Conservation (phyloP, 92 coral and sea anemone species). For the Virgularia gustaviana region DNA sequence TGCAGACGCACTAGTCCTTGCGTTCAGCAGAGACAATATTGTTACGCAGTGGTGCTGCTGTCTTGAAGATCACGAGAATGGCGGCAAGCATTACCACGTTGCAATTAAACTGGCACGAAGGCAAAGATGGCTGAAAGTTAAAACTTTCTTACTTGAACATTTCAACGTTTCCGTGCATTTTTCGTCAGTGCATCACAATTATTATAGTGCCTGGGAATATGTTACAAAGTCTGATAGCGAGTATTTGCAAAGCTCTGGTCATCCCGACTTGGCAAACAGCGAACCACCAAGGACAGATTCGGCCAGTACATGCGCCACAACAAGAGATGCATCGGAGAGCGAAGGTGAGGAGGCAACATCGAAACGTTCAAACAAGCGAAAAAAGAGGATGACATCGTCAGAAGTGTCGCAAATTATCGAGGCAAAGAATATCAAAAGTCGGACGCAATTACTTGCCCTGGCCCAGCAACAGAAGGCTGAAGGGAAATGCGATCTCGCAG, state of each 20-base stretch:
- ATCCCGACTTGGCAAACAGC: conserved; percentile 4
- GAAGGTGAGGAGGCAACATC: no score
- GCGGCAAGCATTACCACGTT: conserved; percentile 8
- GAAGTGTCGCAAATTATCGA: conserved; percentile 29
- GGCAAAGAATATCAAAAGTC: conserved; percentile 1
- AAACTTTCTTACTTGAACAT: conserved; percentile 17
- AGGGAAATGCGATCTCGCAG: conserved; percentile 43
- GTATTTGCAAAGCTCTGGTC: conserved; percentile 18
- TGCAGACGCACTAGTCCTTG: conserved; percentile 8
- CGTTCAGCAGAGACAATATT: not conserved
- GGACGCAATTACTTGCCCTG: conserved; percentile 19
- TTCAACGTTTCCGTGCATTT: conserved; percentile 2
- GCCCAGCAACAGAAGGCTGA: conserved; percentile 44
- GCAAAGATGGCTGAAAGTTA: conserved; percentile 1
- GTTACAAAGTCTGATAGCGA: conserved; percentile 9
- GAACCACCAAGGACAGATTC: not conserved
- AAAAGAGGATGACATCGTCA: conserved; percentile 13
- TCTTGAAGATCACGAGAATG: conserved; percentile 13
- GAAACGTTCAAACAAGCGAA: conserved; percentile 16
- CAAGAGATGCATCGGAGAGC: no score
- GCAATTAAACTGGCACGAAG: not conserved
- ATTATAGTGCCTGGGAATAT: conserved; percentile 30
- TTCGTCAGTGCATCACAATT: conserved; percentile 20
- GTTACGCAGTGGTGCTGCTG: conserved; percentile 23
- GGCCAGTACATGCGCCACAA: not conserved